A percentile compares a stretch with the other conserved stretches of the same genome.
Conservation (phyloP, 2,888 invertebrate species). For the Diarsia dahlii region DNA sequence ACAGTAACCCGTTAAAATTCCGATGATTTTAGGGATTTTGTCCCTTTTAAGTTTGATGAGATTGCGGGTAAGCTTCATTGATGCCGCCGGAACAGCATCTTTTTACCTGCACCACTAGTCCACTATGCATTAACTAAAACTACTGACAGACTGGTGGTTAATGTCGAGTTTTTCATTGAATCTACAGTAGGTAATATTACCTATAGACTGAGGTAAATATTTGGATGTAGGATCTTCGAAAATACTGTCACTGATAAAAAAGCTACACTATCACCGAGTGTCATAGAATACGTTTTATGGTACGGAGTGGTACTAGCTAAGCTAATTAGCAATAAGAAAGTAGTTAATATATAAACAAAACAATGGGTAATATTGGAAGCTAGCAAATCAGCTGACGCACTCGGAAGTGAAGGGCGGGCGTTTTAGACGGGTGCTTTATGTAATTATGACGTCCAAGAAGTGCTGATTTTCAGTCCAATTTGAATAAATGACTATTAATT, state of each 20-base stretch:
- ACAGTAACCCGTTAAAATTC: too few species aligned
- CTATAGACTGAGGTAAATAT: neutral
- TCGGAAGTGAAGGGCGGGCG: neutral
- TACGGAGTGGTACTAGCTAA: neutral
- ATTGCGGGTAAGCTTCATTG: too few species aligned
- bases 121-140: neutral
- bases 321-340: neutral
- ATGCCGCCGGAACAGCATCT: too few species aligned
- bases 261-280: neutral
- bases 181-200: neutral
- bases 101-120: too few species aligned
- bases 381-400: neutral
- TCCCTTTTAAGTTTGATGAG: too few species aligned
- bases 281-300: neutral
- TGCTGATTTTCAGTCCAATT: neutral
- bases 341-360: neutral
- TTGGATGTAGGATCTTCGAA: neutral
- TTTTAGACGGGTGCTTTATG: neutral
- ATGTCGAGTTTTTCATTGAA: neutral
- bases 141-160: neutral
- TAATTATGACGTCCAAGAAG: neutral
- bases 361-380: neutral
- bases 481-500: neutral
- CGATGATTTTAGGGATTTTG: too few species aligned
- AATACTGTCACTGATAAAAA: neutral